Percentiles rank a stretch among this genome's conserved stretches.
These are phyloP conservation scores for Sarcophilus harrisii DNA, from an alignment of 2,797 vertebrate species.

Conservation along the genomic window DNA sequence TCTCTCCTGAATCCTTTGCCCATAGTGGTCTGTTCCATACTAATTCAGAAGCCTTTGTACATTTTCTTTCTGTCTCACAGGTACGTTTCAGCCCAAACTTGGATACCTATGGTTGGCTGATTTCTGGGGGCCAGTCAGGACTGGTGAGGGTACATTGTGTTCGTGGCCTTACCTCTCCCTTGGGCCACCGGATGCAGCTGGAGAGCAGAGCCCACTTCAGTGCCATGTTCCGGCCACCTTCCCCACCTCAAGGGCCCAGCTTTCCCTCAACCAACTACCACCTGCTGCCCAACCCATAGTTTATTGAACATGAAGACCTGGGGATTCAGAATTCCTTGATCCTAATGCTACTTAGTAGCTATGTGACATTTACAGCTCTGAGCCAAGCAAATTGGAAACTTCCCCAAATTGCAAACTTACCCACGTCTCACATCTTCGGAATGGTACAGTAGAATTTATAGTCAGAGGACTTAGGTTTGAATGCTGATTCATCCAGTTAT, in stretches of 20 bases:
- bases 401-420: conserved; percentile 69
- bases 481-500: not conserved
- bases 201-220: conserved; percentile 85
- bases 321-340: conserved; percentile 66
- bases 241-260: conserved; percentile 42
- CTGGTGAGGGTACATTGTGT: conserved; percentile 92
- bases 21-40: not conserved
- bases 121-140: conserved; percentile 91
- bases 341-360: conserved; percentile 28
- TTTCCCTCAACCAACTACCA: conserved; percentile 65
- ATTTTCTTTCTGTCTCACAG: conserved; percentile 81
- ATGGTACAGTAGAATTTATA: not conserved
- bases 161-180: conserved; percentile 83
- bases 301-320: conserved; percentile 51
- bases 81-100: conserved; percentile 96
- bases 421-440: conserved; percentile 45
- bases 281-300: conserved; percentile 74
- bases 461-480: not conserved
- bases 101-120: conserved; percentile 91
- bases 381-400: conserved; percentile 67
- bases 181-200: conserved; percentile 82
- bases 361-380: conserved; percentile 14
- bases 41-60: not conserved
- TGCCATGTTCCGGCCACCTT: conserved; percentile 79
- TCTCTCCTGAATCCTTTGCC: conserved; percentile 1